Evolutionary conservation across 2,888 invertebrate species (phyloP).

Genomic region (Epinotia ramella): DNA sequence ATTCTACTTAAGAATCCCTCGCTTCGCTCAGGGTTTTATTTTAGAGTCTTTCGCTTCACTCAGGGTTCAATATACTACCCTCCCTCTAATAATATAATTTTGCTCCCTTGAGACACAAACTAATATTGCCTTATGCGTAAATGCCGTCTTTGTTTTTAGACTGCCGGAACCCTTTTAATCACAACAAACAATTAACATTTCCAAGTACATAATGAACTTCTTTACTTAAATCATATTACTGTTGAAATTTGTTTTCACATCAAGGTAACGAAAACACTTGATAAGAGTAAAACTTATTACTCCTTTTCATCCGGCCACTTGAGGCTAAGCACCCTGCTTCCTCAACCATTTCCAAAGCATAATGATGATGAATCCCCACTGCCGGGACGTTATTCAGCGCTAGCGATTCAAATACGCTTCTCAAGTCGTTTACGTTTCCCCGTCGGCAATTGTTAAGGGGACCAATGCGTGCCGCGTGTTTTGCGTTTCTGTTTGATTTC

Average conservation of each 20-base stretch:
- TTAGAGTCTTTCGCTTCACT: too few relatives aligned
- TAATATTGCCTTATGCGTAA: too few relatives aligned
- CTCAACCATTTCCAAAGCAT: constrained; percentile 21
- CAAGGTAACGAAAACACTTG: not conserved
- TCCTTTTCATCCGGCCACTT: constrained; percentile 9
- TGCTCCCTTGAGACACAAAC: too few relatives aligned
- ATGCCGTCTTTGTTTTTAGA: too few relatives aligned
- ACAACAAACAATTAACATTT: too few relatives aligned
- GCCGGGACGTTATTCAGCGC: constrained; percentile 4
- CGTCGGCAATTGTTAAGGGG: constrained; percentile 8
- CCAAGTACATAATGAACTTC: too few relatives aligned
- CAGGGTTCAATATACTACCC: too few relatives aligned
- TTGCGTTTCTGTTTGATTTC: not conserved
- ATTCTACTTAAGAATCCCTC: too few relatives aligned
- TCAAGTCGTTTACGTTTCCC: constrained; percentile 29
- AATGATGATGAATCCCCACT: constrained; percentile 20
- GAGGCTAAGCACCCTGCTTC: constrained; percentile 10
- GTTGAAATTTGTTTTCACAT: not conserved
- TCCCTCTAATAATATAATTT: too few relatives aligned
- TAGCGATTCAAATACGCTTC: constrained; percentile 28
- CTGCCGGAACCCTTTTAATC: too few relatives aligned
- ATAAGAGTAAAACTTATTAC: not conserved
- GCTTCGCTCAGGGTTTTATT: too few relatives aligned
- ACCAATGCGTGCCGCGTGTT: not conserved
- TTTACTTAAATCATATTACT: too few relatives aligned